A percentile compares a stretch with the other conserved stretches of the same genome.
These are phyloP conservation scores for Chaenocephalus aceratus DNA, from an alignment of 2,113 vertebrate genomes.

Conservation along the genomic window DNA sequence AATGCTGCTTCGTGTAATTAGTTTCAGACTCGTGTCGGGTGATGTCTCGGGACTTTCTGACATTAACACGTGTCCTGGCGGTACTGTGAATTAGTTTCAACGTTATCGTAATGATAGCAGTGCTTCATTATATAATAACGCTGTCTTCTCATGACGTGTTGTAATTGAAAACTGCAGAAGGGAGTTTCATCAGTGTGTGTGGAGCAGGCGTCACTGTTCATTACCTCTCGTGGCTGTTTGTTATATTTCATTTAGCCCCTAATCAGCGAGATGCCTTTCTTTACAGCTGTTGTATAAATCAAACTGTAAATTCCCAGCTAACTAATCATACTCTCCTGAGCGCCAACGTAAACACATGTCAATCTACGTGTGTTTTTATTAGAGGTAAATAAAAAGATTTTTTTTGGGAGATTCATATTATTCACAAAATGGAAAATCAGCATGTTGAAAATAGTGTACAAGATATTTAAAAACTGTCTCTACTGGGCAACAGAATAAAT, in stretches of 20 bases:
- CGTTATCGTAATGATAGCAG: conserved; percentile 34
- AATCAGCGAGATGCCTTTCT: conserved; percentile 60
- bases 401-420: conserved; percentile 1
- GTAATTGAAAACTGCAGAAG: conserved; percentile 56
- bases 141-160: conserved; percentile 7
- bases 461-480: conserved; percentile 39
- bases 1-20: conserved; percentile 59
- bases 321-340: conserved; percentile 47
- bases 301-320: conserved; percentile 49
- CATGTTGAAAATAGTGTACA: neutral
- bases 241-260: conserved; percentile 53
- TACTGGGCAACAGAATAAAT: conserved; percentile 59
- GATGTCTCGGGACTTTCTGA: conserved; percentile 39
- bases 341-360: conserved; percentile 42
- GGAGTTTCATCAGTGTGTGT: conserved; percentile 48
- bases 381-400: conserved; percentile 36
- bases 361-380: conserved; percentile 37
- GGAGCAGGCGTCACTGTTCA: conserved; percentile 49
- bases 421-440: conserved; percentile 13
- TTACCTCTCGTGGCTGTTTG: conserved; percentile 49
- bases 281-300: conserved; percentile 41
- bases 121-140: conserved; percentile 6
- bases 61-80: conserved; percentile 54
- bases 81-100: conserved; percentile 45
- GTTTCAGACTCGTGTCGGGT: conserved; percentile 28